These are phyloP conservation scores for Brachionus calyciflorus DNA, from an alignment of 1,140 invertebrate genomes.

Conservation along the genomic window DNA sequence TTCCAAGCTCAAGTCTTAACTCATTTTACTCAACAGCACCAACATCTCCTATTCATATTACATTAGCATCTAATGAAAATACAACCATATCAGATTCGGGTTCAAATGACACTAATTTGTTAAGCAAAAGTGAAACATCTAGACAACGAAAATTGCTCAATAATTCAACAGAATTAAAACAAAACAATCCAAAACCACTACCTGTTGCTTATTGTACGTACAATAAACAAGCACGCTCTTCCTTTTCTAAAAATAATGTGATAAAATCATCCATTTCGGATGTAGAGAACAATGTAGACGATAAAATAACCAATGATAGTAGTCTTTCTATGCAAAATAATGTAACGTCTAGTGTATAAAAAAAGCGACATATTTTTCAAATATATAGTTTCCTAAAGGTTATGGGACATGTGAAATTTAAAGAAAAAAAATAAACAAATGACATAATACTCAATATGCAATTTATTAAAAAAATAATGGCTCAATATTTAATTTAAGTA, in stretches of 20 bases:
- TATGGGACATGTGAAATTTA: no score
- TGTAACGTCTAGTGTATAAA: no score
- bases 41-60: conserved; percentile 3
- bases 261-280: neutral
- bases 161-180: neutral
- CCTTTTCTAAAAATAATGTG: neutral
- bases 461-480: no score
- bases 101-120: neutral
- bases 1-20: neutral
- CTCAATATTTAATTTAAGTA: no score
- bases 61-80: conserved; percentile 32
- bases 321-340: no score
- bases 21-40: neutral
- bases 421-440: no score
- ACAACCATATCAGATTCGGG: neutral
- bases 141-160: conserved; percentile 43
- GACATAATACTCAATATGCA: no score
- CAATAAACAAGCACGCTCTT: neutral
- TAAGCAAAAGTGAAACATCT: conserved; percentile 35
- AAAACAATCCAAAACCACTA: neutral
- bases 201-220: conserved; percentile 6
- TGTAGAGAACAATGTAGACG: no score
- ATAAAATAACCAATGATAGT: no score
- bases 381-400: no score
- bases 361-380: no score